Conservation (phyloP, 2,113 vertebrate genomes). For the Canis aureus region DNA sequence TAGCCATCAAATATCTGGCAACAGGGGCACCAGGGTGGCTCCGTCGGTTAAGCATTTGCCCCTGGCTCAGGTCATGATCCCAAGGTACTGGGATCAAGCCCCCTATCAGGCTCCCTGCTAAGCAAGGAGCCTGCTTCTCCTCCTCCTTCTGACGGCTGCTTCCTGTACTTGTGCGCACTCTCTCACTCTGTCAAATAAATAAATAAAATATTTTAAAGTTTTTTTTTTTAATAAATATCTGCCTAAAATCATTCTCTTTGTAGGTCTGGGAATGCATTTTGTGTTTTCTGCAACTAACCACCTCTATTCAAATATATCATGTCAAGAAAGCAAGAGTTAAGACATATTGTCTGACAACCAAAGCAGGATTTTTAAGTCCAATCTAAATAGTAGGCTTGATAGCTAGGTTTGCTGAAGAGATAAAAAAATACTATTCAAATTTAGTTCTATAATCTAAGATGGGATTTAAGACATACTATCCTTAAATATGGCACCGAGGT, state of each 20-base stretch:
- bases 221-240: too few species aligned
- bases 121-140: too few species aligned
- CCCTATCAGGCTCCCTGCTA: too few species aligned
- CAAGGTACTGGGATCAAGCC: too few species aligned
- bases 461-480: neutral
- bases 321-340: neutral
- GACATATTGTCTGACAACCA: neutral
- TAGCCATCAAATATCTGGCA: neutral
- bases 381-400: neutral
- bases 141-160: too few species aligned
- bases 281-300: neutral
- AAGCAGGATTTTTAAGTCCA: neutral
- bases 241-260: neutral
- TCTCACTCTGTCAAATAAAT: too few species aligned
- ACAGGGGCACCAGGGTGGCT: neutral
- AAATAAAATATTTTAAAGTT: too few species aligned
- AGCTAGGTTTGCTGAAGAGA: neutral
- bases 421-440: neutral
- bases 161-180: too few species aligned
- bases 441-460: neutral
- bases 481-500: neutral
- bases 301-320: neutral
- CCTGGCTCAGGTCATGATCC: too few species aligned
- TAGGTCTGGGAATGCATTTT: neutral
- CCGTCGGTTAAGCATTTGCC: too few species aligned